Conservation (phyloP, 2,888 invertebrate species). For the Rambutsinella grinnellia region DNA sequence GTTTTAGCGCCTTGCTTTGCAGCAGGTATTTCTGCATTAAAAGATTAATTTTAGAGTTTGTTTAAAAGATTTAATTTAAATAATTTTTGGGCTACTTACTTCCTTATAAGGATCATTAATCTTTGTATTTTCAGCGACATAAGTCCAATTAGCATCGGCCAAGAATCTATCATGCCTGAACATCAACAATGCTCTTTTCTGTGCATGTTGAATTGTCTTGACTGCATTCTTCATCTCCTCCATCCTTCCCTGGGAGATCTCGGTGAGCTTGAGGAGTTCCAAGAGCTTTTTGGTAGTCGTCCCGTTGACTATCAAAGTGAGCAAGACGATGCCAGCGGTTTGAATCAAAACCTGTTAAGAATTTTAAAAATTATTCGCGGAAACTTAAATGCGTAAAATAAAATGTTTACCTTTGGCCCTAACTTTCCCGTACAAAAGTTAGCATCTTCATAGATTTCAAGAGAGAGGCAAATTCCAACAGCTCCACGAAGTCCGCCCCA, state of each 20-base stretch:
- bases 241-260: constrained; percentile 73
- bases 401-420: constrained; percentile 62
- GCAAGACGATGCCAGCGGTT: constrained; percentile 74
- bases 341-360: too few relatives aligned
- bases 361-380: too few relatives aligned
- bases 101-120: constrained; percentile 75
- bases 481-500: constrained; percentile 77
- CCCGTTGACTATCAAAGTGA: constrained; percentile 75
- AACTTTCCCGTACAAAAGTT: constrained; percentile 64
- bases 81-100: constrained; percentile 28
- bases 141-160: constrained; percentile 76
- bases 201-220: constrained; percentile 71
- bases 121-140: constrained; percentile 73
- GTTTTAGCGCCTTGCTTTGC: too few relatives aligned
- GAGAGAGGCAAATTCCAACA: constrained; percentile 74
- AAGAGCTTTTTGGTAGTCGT: constrained; percentile 73
- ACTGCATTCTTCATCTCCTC: constrained; percentile 75
- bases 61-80: not conserved
- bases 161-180: constrained; percentile 77
- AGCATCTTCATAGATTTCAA: constrained; percentile 73
- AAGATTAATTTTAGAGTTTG: too few relatives aligned
- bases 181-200: constrained; percentile 73
- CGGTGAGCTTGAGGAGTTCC: constrained; percentile 72
- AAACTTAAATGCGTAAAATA: not conserved
- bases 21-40: too few relatives aligned